Evolutionary conservation across 2,888 invertebrate genomes (phyloP), one percentile per base, ranked within the genome.

Genomic region (Unio pictorum): DNA sequence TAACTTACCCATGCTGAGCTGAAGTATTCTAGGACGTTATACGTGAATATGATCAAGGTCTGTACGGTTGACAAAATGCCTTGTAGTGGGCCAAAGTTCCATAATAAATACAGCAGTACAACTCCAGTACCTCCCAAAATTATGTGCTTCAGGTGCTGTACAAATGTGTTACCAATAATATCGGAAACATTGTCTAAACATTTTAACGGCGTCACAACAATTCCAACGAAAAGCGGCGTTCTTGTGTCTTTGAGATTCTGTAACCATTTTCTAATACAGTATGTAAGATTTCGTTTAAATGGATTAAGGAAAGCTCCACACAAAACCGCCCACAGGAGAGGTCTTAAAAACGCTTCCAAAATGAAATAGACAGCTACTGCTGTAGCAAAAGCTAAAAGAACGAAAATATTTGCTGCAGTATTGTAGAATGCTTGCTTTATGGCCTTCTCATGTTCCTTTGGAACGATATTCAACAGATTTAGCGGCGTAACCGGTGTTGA

Each of bases 271-370:
- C 94, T 93, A 30, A 96, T 92, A 73, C 93, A 91, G 72, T 93
- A 93, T 0, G 96, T 94, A 61, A 98, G 90, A 69, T 93, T 94
- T 74, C 94, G 93, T 90, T 99, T 99, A 86, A 97, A 94, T 0
- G 99, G 99, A 90, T 97, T 96, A n/a, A 99, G 92, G 58, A 98
- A 95, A 0, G 98, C 97, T n/a, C 99, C 99, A 84, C 97, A 96
- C 55, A 99, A 91, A 69, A 97, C 92, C 0, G 99, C 98, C 99
- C 99, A 99, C 81, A 98, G 92, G 67, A 99, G 90, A 0, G 99
- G 98, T 81, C 96, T 95, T 56, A 99, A 93, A 90, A 98, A 98
- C 0, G 97, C 97, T 84, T 95, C 95, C 55, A 98, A 91, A 61
- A 91, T 88, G 75, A 88, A 89, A 80, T 90, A 91, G 3, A 90